phyloP scores from a whole-genome alignment of 2,797 vertebrate species.

The Pagetopsis macropterus region DNA sequence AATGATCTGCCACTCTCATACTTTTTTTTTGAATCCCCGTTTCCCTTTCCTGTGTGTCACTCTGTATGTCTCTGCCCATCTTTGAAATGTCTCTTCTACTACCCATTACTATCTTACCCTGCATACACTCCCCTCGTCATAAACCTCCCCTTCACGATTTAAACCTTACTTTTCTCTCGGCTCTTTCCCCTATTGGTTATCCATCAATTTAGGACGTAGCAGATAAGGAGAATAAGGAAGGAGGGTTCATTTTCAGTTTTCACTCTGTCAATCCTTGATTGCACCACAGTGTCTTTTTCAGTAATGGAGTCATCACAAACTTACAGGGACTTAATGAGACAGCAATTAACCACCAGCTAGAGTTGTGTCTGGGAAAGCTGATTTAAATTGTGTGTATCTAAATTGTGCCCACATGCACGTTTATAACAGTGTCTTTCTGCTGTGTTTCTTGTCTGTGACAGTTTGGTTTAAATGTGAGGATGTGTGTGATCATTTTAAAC shows the following conservation, averaged over 20 bases:
- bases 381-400: constrained; percentile 28
- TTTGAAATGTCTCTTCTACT: constrained; percentile 54
- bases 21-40: constrained; percentile 41
- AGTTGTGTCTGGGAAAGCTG: constrained; percentile 6
- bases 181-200: constrained; percentile 4
- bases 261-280: constrained; percentile 46
- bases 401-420: constrained; percentile 11
- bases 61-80: constrained; percentile 46
- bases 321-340: constrained; percentile 51
- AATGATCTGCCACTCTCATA: constrained; percentile 61
- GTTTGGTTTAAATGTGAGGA: not conserved
- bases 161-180: not conserved
- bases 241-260: constrained; percentile 25
- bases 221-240: not conserved
- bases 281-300: constrained; percentile 46
- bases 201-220: not conserved
- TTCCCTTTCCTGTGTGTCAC: constrained; percentile 40
- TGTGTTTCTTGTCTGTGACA: not conserved
- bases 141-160: constrained; percentile 41
- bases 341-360: constrained; percentile 55
- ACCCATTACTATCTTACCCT: constrained; percentile 52
- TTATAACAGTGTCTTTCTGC: constrained; percentile 2
- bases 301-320: constrained; percentile 45
- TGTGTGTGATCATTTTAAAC: constrained; percentile 1
- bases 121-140: constrained; percentile 42